phyloP scores from a whole-genome alignment of 2,888 invertebrate species.

The Epinotia nisella region DNA sequence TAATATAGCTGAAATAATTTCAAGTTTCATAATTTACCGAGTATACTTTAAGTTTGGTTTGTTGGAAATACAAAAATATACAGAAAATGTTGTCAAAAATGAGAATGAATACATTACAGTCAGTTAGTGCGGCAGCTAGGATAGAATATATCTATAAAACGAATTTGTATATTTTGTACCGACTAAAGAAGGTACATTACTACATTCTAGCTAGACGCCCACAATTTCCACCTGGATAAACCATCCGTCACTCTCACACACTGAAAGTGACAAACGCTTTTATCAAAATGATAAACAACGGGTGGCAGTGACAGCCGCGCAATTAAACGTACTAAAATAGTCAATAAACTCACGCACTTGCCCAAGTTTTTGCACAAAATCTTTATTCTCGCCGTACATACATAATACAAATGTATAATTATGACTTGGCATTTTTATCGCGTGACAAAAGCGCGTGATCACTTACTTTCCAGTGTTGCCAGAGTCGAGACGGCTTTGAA shows the following conservation, averaged over 20 bases:
- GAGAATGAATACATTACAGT: too few species aligned
- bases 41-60: too few species aligned
- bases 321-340: constrained; percentile 6
- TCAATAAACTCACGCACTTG: constrained; percentile 5
- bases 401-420: constrained; percentile 65
- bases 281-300: neutral
- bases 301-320: constrained; percentile 4
- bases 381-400: constrained; percentile 54
- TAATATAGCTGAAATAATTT: too few species aligned
- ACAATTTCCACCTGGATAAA: neutral
- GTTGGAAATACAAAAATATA: too few species aligned
- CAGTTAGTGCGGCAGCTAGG: too few species aligned
- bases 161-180: too few species aligned
- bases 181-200: too few species aligned
- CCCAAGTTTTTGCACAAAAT: constrained; percentile 39
- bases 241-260: constrained; percentile 4
- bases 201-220: too few species aligned
- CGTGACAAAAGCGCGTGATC: constrained; percentile 56
- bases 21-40: too few species aligned
- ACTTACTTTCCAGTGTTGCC: constrained; percentile 73
- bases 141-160: too few species aligned
- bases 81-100: too few species aligned
- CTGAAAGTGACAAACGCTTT: constrained; percentile 1
- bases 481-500: constrained; percentile 65
- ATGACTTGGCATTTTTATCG: constrained; percentile 60